Conservation (phyloP, 2,888 invertebrate genomes). For the Trypoxylon attenuatum region DNA sequence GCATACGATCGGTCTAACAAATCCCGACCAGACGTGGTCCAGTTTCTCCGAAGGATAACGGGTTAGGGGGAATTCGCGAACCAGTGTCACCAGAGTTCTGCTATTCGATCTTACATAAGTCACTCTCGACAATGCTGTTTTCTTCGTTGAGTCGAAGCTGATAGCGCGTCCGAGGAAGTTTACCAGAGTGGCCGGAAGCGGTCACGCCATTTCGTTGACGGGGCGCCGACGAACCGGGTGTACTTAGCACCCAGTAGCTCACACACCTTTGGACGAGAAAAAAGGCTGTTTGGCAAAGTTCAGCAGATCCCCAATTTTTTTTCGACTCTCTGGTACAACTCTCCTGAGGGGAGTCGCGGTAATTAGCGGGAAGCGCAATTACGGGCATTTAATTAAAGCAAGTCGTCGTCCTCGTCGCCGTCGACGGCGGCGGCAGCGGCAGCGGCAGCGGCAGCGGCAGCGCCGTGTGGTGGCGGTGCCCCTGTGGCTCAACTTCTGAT, state of each 20-base stretch:
- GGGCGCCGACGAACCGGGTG: slow-evolving; percentile 22
- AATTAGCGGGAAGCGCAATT: slow-evolving; percentile 70
- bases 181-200: not conserved
- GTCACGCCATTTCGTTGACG: slow-evolving; percentile 23
- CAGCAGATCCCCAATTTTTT: slow-evolving; percentile 51
- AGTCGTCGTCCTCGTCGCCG: slow-evolving; percentile 56
- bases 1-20: no score
- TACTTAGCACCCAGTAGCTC: slow-evolving; percentile 41
- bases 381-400: slow-evolving; percentile 70
- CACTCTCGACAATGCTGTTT: not conserved
- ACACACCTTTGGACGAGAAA: slow-evolving; percentile 55
- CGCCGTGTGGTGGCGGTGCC: not conserved
- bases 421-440: slow-evolving; percentile 1
- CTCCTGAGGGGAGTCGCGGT: slow-evolving; percentile 51
- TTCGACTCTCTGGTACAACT: slow-evolving; percentile 43
- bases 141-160: no score
- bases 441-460: no score
- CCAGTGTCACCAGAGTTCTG: no score
- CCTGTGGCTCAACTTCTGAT: no score
- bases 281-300: slow-evolving; percentile 49
- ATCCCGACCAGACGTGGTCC: no score
- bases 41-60: no score
- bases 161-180: no score
- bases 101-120: not conserved
- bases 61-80: no score